Evolutionary conservation across 2,888 invertebrate genomes (phyloP).

Genomic region (Aspidiotus destructor): DNA sequence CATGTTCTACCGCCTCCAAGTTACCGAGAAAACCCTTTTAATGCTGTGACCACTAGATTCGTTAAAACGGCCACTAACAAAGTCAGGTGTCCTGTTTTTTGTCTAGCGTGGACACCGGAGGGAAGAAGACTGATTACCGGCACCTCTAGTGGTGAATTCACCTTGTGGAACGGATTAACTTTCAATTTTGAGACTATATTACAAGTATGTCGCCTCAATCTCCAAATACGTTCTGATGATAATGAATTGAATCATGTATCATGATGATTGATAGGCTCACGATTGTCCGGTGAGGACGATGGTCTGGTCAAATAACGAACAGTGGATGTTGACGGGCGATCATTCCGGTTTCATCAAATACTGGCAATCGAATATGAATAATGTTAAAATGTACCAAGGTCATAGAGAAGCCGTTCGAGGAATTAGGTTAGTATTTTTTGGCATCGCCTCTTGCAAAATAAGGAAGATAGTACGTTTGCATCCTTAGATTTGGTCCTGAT

Average conservation of each 20-base stretch:
- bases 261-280: conserved; percentile 66
- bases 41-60: conserved; percentile 88
- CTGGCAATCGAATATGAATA: conserved; percentile 99
- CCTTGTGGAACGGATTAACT: conserved; percentile 99
- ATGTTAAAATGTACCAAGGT: conserved; percentile 99
- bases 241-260: background rate
- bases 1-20: conserved; percentile 90
- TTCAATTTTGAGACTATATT: conserved; percentile 99
- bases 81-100: conserved; percentile 98
- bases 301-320: conserved; percentile 99
- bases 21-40: conserved; percentile 88
- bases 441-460: background rate
- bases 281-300: conserved; percentile 97
- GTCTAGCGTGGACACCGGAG: conserved; percentile 98
- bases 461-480: too few species aligned
- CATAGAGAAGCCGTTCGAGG: conserved; percentile 99
- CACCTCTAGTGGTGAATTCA: conserved; percentile 98
- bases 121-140: conserved; percentile 95
- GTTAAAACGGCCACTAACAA: conserved; percentile 99
- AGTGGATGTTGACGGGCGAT: conserved; percentile 99
- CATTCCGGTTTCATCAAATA: conserved; percentile 98
- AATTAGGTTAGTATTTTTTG: conserved; percentile 66
- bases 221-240: background rate
- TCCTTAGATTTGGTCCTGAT: too few species aligned
- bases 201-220: conserved; percentile 54